Evolutionary conservation across 2,888 invertebrate genomes (phyloP), one percentile per base, ranked within the genome.

Genomic region (Erebia epiphron): DNA sequence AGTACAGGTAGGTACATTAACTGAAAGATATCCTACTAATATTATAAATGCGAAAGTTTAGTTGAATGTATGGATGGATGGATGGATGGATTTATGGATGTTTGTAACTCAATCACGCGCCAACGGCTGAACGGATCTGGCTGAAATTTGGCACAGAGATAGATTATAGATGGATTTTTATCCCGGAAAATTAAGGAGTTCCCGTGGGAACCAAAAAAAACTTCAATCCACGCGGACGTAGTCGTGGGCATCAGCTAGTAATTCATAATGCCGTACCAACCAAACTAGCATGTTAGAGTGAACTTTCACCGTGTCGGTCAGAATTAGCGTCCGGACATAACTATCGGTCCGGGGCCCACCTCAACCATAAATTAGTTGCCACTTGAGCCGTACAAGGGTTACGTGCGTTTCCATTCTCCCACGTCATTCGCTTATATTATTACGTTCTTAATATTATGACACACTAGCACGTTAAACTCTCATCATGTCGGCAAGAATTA

Each of bases 301-400:
- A 73, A 77, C 67, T 75, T 78, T 76, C 78, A 76, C 73, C 79
- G 80, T 84, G 87, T 86, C 86, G 81, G 82, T 83, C 83, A 81
- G 86, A 87, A 92, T 91, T 91, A 90, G 89, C 86, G 83, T 79
- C 82, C 83, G 81, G 79, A 80, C 80, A 85, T 92, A 90, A 91
- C 91, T 91, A 90, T 89, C 88, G 86, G 84, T 76, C 81, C 79
- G 87, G 80, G 87, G 85, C 88, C 86, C 90, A 89, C 90, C 88
- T 90, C 91, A 84, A 81, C 89, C 89, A 87, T 92, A 92, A 92
- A 92, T 92, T 92, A 92, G 90, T 86, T 80, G 86, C 83, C 86
- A 86, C 88, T 87, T 87, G 86, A 82, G 81, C 85, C 82, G 80
- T 85, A 88, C 87, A 88, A 82, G 87, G 86, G 86, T 82, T 81